Evolutionary conservation across 2,888 invertebrate species (phyloP), one percentile per base, ranked within the genome.

Genomic region (Tenthredo livida): DNA sequence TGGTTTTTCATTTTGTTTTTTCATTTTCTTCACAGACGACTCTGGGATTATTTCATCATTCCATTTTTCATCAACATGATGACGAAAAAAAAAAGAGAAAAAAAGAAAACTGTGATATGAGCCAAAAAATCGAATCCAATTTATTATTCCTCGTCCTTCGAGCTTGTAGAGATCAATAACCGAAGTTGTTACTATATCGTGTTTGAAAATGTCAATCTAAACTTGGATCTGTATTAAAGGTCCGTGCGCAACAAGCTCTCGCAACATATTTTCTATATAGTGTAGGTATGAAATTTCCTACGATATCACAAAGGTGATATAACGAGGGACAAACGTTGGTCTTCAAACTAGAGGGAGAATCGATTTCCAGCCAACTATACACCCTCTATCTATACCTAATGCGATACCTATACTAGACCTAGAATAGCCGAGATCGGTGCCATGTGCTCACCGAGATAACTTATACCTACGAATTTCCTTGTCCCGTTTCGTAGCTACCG

Each of bases 321-420:
- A 61, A 61, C 61, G 61, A 61, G 40, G n/a, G 40, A 80, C 37
- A 37, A 61, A 61, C 80, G 61, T 21, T 40, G 80, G 37, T 80
- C 80, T 80, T 80, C 80, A 61, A 80, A 80, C 58, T 37, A 80
- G 21, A 15, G 33, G 17, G 80, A 10, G 40, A 80, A 80, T 80
- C 80, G 80, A 80, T 80, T 80, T 21, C 80, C 25, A 21, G 40
- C 0, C 1, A 50, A 37, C 80, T 80, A 37, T 61, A 80, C 1
- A 40, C 37, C 37, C 65, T 65, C 29, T 67, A n/a, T 2, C 33
- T 17, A 25, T 33, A 40, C 29, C 29, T 33, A 33, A n/a, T 58
- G 17, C 2, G 21, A n/a, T 58, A 40, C 10, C 4, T 17, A 37
- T 61, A 80, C 47, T 6, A 21, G 21, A 43, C 12, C n/a, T 7